Conservation (phyloP, 2,888 invertebrate genomes). For the Drosophila infuscata region DNA sequence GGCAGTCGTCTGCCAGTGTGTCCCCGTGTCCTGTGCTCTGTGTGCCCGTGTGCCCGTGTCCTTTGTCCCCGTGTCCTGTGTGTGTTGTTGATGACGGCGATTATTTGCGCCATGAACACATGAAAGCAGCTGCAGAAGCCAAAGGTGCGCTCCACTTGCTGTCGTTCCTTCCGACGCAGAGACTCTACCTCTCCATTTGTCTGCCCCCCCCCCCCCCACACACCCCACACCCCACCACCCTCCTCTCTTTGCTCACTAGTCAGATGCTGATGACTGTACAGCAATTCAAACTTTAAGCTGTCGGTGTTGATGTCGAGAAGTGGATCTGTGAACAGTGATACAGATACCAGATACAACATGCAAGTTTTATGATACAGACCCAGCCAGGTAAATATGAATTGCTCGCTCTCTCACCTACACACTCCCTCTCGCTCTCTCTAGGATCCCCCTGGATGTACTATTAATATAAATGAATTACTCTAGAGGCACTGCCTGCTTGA, state of each 20-base stretch:
- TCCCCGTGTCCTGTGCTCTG: slow-evolving; percentile 4
- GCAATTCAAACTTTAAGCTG: slow-evolving; percentile 77
- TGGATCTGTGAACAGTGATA: slow-evolving; percentile 61
- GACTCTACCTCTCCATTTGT: not conserved
- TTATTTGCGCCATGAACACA: slow-evolving; percentile 80
- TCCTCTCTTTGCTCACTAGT: not conserved
- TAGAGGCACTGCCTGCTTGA: slow-evolving; percentile 56
- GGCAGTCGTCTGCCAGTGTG: not conserved
- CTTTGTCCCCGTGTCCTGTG: slow-evolving; percentile 12
- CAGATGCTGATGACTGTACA: slow-evolving; percentile 64
- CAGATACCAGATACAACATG: slow-evolving; percentile 19
- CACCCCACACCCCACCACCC: too few species aligned
- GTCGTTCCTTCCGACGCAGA: slow-evolving; percentile 55
- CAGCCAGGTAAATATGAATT: slow-evolving; percentile 40
- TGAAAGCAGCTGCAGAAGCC: slow-evolving; percentile 75
- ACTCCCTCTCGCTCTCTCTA: not conserved
- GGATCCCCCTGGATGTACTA: slow-evolving; percentile 42
- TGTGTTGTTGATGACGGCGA: slow-evolving; percentile 77
- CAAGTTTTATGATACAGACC: slow-evolving; percentile 17
- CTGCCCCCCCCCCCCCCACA: too few species aligned
- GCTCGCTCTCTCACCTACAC: slow-evolving; percentile 1
- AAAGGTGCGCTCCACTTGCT: slow-evolving; percentile 77
- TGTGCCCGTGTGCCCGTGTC: slow-evolving; percentile 8
- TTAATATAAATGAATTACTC: slow-evolving; percentile 80
- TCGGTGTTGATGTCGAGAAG: slow-evolving; percentile 61